Base-by-base conservation (phyloP, 2,113 vertebrate genomes). In the Numenius arquata region DNA sequence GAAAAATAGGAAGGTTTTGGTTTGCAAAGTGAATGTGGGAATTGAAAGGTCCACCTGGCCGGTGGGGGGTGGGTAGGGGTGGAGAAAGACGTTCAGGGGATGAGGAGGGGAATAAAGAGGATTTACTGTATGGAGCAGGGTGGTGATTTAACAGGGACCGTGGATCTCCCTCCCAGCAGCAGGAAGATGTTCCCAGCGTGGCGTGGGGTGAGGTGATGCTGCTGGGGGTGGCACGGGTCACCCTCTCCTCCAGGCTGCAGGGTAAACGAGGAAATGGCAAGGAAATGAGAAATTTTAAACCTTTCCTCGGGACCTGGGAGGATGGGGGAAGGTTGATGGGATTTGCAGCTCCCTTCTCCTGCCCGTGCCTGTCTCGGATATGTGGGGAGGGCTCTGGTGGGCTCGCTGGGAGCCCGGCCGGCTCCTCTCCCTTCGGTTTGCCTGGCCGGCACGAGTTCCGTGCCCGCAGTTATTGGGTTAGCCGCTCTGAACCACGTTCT, bases 401-500 rank as follows among this genome's bases (percentile, higher is more conserved):
- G 71, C 63, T 83, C 12, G 0, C 94, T 45, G 55, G 73, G 81
- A 85, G 85, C 94, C 53, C 3, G 3, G 34, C 53, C 5, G 41
- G 36, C n/a, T 96, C 78, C 52, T 52, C 74, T 38, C 40, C 15
- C 0, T 11, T 27, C 1, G 9, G 18, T 87, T 95, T 97, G 90
- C 94, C 72, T 61, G 23, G 83, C 63, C 40, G 32, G 83, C 89
- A 27, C 81, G 63, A 63, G 73, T 53, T 61, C 6, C 22, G 74
- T 23, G 45, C 91, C 85, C 48, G 62, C 53, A n/a, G 65, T 84
- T 94, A 92, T 32, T 92, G 96, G 70, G 95, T 96, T 97, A 89
- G 92, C 75, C 4, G 66, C 96, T 91, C 63, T 16, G 41, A 91
- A 89, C 79, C 1, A 2, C 25, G 16, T 40, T 88, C 38, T 59